Evolutionary conservation across 1,140 invertebrate species (phyloP), one percentile per base, ranked within the genome.

Genomic region (Bombus superbus): DNA sequence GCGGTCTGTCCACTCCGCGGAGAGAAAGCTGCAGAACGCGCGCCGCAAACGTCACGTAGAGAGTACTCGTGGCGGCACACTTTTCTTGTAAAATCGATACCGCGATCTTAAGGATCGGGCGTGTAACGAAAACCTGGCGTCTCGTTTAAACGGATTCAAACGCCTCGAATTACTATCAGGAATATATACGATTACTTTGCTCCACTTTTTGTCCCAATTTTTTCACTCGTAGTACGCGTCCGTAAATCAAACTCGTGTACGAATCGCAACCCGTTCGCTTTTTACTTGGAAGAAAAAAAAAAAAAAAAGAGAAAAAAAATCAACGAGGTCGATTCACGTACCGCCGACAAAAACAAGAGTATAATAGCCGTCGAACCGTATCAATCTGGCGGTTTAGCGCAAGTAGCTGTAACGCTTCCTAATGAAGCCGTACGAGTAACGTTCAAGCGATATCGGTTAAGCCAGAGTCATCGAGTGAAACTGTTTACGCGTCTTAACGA

Each of bases 21-120:
- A 90, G 92, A 92, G 92, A 93, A 93, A 93, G 92, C 89, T 88
- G 72, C 78, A 74, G 81, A 85, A 53, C 59, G n/a, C 73, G 81
- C 73, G 81, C 77, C 81, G 87, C 87, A 89, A 92, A 91, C 85
- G 81, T 87, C 76, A 74, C 74, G 80, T 83, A 89, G 83, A 92
- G 90, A 91, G 87, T 84, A 88, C 59, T 80, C 77, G 62, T 75
- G 64, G 82, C 66, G 89, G 86, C 90, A 91, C 73, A 91, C 90
- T 90, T 91, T 89, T 89, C 83, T n/a, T 71, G 82, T 57, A 76
- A 76, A 90, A 89, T 90, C 89, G 76, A 87, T 87, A 85, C 57
- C n/a, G 64, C 35, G 77, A 90, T 90, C 75, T 28, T 38, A 59
- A 38, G 59, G 71, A 80, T 89, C 87, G n/a, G 69, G 9, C 38